Evolutionary conservation across 2,888 invertebrate species (phyloP).

Genomic region (Sphinx pinastri): DNA sequence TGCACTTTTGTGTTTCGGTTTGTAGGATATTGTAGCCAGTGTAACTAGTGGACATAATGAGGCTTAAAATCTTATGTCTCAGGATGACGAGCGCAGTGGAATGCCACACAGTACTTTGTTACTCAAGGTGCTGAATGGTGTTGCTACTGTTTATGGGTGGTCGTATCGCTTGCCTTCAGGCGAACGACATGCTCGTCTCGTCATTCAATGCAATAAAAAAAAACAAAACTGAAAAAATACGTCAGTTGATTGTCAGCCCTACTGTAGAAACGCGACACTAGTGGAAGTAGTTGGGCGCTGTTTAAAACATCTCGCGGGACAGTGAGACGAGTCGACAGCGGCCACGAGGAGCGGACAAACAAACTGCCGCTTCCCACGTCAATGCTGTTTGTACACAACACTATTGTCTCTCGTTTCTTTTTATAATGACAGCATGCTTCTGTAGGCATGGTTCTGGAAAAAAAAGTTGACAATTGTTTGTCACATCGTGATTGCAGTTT

Average conservation of each 20-base stretch:
- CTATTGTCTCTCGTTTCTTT: slow-evolving; percentile 6
- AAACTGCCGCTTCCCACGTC: slow-evolving; percentile 27
- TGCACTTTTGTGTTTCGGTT: no score
- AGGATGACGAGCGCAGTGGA: no score
- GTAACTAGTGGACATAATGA: no score
- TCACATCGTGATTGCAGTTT: neutral
- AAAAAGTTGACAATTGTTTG: neutral
- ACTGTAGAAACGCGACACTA: slow-evolving; percentile 29
- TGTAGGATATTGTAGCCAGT: no score
- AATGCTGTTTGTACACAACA: slow-evolving; percentile 22
- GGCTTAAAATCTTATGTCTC: no score
- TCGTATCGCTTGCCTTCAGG: no score
- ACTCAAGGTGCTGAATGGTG: no score
- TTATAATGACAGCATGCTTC: neutral
- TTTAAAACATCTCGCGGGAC: slow-evolving; percentile 32
- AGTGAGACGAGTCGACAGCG: neutral
- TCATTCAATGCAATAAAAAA: no score
- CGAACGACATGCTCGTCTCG: no score
- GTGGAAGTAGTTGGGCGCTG: slow-evolving; percentile 29
- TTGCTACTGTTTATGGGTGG: no score
- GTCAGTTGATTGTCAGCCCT: slow-evolving; percentile 8
- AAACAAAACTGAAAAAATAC: neutral
- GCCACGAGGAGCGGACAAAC: neutral
- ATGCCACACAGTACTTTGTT: no score
- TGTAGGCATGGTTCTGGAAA: neutral